phyloP scores from a whole-genome alignment of 2,888 invertebrate species.

The Teinopalpus imperialis region DNA sequence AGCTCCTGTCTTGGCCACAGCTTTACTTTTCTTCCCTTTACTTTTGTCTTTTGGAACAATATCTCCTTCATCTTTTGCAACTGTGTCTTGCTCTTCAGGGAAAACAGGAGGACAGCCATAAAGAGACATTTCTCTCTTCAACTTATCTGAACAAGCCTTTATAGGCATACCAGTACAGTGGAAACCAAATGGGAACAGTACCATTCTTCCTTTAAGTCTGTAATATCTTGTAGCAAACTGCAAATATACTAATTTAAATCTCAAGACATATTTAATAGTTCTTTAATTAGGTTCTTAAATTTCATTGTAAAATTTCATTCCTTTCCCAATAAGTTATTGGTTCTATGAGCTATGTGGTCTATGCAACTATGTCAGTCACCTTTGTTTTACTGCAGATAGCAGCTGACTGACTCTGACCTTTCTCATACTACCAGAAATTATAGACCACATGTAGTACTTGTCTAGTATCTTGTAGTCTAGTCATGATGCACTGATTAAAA shows the following conservation, averaged over 20 bases:
- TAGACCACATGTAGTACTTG: too few species aligned
- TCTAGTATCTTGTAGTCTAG: too few species aligned
- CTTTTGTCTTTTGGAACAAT: conserved; percentile 84
- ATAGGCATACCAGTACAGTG: conserved; percentile 99
- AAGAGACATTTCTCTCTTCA: conserved; percentile 94
- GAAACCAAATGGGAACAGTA: conserved; percentile 98
- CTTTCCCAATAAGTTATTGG: too few species aligned
- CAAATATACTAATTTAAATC: conserved; percentile 33
- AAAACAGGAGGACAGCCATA: conserved; percentile 97
- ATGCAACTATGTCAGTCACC: too few species aligned
- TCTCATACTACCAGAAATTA: too few species aligned
- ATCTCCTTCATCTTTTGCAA: conserved; percentile 77
- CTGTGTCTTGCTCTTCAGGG: conserved; percentile 83
- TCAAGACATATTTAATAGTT: too few species aligned
- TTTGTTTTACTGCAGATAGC: too few species aligned
- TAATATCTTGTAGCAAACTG: conserved; percentile 96
- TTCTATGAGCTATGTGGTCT: too few species aligned
- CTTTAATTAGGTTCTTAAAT: too few species aligned
- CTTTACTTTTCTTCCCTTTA: conserved; percentile 97
- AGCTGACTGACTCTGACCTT: too few species aligned
- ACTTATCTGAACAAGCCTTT: conserved; percentile 98
- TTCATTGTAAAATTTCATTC: too few species aligned
- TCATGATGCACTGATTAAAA: too few species aligned
- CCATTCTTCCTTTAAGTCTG: conserved; percentile 94
- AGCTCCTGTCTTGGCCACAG: conserved; percentile 92